Conservation (phyloP, 2,888 invertebrate genomes). For the Caenorhabditis japonica region DNA sequence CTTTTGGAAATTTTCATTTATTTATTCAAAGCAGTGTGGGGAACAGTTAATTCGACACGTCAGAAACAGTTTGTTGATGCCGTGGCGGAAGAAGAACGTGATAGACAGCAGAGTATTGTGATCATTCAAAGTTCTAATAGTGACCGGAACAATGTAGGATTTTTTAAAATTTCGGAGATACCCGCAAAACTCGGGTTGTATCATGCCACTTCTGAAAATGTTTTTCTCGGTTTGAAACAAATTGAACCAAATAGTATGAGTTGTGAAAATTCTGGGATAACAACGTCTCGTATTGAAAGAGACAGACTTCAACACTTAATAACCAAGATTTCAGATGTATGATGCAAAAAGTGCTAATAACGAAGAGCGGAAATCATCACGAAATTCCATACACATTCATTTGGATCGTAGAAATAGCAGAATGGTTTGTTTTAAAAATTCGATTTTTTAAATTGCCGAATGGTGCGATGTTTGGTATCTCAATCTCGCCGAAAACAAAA, state of each 20-base stretch:
- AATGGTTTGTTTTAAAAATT: slow-evolving; percentile 12
- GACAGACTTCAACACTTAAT: no score
- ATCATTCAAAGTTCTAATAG: slow-evolving; percentile 53
- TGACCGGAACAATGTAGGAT: slow-evolving; percentile 12
- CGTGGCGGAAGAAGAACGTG: slow-evolving; percentile 55
- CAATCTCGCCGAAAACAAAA: no score
- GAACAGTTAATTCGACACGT: slow-evolving; percentile 63
- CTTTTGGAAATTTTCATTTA: slow-evolving; percentile 70
- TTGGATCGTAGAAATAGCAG: slow-evolving; percentile 52
- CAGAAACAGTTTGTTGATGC: slow-evolving; percentile 67
- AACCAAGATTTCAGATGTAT: no score
- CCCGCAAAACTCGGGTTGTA: no score
- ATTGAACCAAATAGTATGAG: no score
- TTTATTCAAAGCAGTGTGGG: slow-evolving; percentile 66
- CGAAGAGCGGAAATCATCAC: slow-evolving; percentile 11
- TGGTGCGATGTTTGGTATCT: neutral
- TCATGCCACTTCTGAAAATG: neutral
- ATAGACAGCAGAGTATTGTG: slow-evolving; percentile 58
- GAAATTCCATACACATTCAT: slow-evolving; percentile 56
- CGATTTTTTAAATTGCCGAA: neutral
- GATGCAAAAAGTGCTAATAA: neutral
- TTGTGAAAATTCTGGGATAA: no score
- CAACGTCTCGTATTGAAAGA: no score
- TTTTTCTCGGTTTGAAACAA: no score
- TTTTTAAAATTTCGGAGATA: no score